Conservation (phyloP, 2,888 invertebrate species). For the Mamestra brassicae region DNA sequence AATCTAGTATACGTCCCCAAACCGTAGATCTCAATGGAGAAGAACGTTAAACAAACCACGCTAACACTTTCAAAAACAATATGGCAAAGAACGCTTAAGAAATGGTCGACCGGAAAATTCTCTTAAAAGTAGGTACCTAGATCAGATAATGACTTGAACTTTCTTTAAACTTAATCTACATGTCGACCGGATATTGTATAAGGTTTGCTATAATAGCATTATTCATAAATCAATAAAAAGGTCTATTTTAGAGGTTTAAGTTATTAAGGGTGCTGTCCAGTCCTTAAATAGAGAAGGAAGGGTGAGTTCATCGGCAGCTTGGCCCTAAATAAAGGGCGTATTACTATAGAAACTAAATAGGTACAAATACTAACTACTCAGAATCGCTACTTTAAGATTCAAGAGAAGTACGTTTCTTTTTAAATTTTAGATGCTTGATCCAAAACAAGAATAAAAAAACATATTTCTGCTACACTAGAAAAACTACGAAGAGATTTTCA, state of each 20-base stretch:
- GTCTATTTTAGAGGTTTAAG: conserved; percentile 10
- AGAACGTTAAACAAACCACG: too few species aligned
- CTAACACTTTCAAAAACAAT: too few species aligned
- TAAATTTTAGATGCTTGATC: not conserved
- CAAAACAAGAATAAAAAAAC: not conserved
- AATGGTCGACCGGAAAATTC: too few species aligned
- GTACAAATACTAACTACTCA: conserved; percentile 1
- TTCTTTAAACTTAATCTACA: not conserved
- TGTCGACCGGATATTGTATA: not conserved
- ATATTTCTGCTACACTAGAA: not conserved
- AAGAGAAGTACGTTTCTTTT: not conserved
- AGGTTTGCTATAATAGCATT: not conserved
- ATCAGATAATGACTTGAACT: too few species aligned
- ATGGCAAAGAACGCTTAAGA: too few species aligned
- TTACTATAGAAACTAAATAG: conserved; percentile 12
- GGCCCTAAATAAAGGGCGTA: conserved; percentile 22
- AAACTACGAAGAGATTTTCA: not conserved
- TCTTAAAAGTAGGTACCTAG: too few species aligned
- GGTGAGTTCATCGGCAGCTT: conserved; percentile 83
- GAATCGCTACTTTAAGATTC: not conserved
- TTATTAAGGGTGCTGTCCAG: conserved; percentile 68
- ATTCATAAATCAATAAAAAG: not conserved
- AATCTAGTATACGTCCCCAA: too few species aligned
- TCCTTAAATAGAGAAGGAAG: conserved; percentile 79
- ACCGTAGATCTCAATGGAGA: too few species aligned